Conservation (phyloP, 2,888 invertebrate species). For the Neria commutata region DNA sequence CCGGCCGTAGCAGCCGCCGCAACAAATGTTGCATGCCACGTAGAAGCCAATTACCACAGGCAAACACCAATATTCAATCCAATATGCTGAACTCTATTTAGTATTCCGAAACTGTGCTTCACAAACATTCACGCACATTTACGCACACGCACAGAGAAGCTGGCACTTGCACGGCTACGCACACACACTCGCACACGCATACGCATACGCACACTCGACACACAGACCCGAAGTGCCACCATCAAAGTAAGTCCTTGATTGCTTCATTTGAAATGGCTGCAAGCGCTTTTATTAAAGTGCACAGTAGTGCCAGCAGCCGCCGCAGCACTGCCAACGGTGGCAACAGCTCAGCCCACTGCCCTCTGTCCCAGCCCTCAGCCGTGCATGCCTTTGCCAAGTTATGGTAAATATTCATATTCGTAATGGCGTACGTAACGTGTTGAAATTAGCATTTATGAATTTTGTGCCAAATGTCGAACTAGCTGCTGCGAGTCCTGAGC, state of each 20-base stretch:
- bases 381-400: constrained; percentile 35
- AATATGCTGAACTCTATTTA: constrained; percentile 37
- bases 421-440: constrained; percentile 51
- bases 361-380: not conserved
- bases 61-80: constrained; percentile 1
- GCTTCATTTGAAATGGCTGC: constrained; percentile 43
- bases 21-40: not conserved
- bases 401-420: constrained; percentile 54
- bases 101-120: constrained; percentile 51
- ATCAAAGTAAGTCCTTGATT: constrained; percentile 35
- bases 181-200: constrained; percentile 22
- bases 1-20: not conserved
- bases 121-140: constrained; percentile 48
- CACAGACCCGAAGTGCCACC: not conserved
- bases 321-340: no score
- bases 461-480: constrained; percentile 49
- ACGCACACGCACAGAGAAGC: constrained; percentile 24
- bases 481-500: not conserved
- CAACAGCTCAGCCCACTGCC: no score
- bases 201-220: not conserved
- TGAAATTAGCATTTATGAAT: constrained; percentile 59
- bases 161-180: constrained; percentile 3
- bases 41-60: constrained; percentile 1
- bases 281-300: constrained; percentile 50
- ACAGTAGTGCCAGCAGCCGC: no score